Base-by-base conservation (phyloP, 2,797 vertebrate species). In the Lindbergichthys nudifrons region DNA sequence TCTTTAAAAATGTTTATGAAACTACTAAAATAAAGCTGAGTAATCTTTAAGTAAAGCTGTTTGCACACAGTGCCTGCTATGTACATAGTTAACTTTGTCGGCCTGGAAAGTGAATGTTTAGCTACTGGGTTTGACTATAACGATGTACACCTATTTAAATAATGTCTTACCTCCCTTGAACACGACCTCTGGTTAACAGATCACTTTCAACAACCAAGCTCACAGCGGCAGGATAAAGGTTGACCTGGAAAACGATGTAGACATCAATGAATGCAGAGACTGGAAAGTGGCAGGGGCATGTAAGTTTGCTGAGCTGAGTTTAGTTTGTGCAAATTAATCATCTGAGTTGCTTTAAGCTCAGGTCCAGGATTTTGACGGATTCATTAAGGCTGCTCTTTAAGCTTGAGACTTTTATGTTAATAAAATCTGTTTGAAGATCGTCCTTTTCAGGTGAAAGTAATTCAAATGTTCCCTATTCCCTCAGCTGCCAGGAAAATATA, bases 151-250 rank as follows among this genome's bases (percentile, higher is more conserved):
- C 10, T 45, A 36, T 58, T 42, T 13, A 1, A 15, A 16, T 57
- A 54, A 12, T 4, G 0, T 59, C 23, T 45, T 30, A 2, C 4
- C 18, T 10, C 13, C 5, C 21, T 48, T 15, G 68, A 71, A 52
- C 47, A 10, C 0, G 0, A 10, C 70, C 23, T 84, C 50, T 77
- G 75, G 32, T 71, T 64, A 62, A 87, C 88, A 99, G 97, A 96
- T 98, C 82, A 92, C 92, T 16, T 97, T 97, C 70, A 92, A 97
- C 92, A 98, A 99, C 85, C 92, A 93, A 85, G 97, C 91, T 71
- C 97, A 98, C 82, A 99, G 97, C 57, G 97, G 97, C 88, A 94
- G 95, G 91, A 97, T 99, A 77, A 97, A 96, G 91, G 92, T 99
- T 52, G 94, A 94, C 68, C 92, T 99, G 82, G 96, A 97, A 81